Percentiles rank a stretch among this genome's conserved stretches.
Conservation (phyloP, 2,888 invertebrate genomes). For the Cheilosia impressa region DNA sequence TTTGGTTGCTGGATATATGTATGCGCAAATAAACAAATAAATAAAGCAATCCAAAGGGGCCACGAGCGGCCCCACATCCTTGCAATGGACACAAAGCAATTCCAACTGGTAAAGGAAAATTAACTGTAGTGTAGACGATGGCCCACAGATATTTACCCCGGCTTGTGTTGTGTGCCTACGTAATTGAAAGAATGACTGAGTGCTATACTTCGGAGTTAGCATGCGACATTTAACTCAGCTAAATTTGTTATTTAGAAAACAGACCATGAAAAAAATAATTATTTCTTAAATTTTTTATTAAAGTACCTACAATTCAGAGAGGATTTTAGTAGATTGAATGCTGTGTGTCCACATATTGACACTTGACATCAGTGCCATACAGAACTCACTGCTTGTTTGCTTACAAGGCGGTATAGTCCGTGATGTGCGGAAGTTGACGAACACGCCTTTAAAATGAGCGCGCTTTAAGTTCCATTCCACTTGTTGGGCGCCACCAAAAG, state of each 20-base stretch:
- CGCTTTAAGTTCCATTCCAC: too few relatives aligned
- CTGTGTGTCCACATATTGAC: too few relatives aligned
- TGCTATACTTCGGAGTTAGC: constrained; percentile 36
- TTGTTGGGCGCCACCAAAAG: too few relatives aligned
- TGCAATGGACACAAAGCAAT: constrained; percentile 26
- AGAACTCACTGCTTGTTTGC: too few relatives aligned
- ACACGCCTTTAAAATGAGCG: too few relatives aligned
- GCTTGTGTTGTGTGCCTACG: constrained; percentile 42
- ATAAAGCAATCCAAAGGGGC: constrained; percentile 32
- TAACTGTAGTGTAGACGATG: neutral
- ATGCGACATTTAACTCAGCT: constrained; percentile 41
- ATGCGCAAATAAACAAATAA: constrained; percentile 53
- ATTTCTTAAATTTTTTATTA: too few relatives aligned
- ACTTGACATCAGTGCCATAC: too few relatives aligned
- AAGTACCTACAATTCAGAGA: too few relatives aligned
- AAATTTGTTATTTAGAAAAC: constrained; percentile 17
- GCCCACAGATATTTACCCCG: constrained; percentile 37
- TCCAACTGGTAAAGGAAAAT: constrained; percentile 21
- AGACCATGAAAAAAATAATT: neutral
- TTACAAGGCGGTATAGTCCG: too few relatives aligned
- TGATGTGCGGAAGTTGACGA: too few relatives aligned
- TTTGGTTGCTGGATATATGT: constrained; percentile 43
- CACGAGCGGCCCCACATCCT: constrained; percentile 26
- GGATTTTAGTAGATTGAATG: too few relatives aligned
- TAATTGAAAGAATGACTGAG: constrained; percentile 50